phyloP scores from a whole-genome alignment of 2,888 invertebrate genomes.

The Phrixothrix hirtus region DNA sequence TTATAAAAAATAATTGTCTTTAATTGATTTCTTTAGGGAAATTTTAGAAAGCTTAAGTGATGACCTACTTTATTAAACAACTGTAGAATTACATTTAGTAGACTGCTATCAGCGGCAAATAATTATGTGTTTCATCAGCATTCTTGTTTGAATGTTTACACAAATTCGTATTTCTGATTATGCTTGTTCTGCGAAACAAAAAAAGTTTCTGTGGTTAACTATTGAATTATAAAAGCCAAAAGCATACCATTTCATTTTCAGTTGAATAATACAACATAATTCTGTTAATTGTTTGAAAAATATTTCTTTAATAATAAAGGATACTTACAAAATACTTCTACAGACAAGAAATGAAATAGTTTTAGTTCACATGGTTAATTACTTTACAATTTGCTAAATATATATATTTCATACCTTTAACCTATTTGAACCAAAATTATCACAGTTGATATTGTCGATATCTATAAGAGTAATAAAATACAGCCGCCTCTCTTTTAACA shows the following conservation, averaged over 20 bases:
- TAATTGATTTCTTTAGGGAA: slow-evolving; percentile 24
- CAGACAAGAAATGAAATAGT: no score
- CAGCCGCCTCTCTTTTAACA: no score
- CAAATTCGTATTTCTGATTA: slow-evolving; percentile 24
- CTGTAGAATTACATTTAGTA: slow-evolving; percentile 14
- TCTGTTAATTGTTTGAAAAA: no score
- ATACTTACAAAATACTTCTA: no score
- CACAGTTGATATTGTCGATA: no score
- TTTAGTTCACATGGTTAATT: no score
- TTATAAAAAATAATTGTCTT: slow-evolving; percentile 15
- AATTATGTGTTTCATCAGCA: slow-evolving; percentile 24
- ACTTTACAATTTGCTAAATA: no score
- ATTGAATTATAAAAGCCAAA: not conserved
- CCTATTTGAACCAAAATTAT: no score
- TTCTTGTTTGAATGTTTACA: slow-evolving; percentile 15
- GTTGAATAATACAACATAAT: not conserved
- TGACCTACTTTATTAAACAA: slow-evolving; percentile 16
- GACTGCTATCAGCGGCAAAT: slow-evolving; percentile 9
- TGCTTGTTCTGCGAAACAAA: slow-evolving; percentile 26
- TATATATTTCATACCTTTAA: no score
- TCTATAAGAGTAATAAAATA: no score
- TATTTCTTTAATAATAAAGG: no score
- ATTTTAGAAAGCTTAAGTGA: slow-evolving; percentile 14
- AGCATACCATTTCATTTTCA: not conserved
- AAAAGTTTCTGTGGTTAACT: no score